Evolutionary conservation across 2,888 invertebrate species (phyloP).

Genomic region (Chydorus sphaericus): DNA sequence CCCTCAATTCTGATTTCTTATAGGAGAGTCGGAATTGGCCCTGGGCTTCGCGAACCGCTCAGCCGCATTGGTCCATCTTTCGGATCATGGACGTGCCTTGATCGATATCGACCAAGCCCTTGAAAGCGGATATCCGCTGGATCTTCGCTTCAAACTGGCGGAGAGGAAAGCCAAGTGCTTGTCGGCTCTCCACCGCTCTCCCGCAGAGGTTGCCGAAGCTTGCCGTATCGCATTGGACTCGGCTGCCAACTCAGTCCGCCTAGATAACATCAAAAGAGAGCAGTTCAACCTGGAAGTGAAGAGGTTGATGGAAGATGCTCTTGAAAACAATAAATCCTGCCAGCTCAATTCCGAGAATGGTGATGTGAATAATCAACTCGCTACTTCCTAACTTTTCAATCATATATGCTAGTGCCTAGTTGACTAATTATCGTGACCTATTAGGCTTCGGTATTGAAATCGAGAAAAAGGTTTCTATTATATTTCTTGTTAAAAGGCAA

Average conservation of each 20-base stretch:
- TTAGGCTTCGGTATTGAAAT: no score
- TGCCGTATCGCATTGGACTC: slow-evolving; percentile 42
- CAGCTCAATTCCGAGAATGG: no score
- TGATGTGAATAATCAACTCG: no score
- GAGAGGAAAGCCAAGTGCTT: slow-evolving; percentile 51
- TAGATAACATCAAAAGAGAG: slow-evolving; percentile 47
- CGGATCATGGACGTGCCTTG: slow-evolving; percentile 33
- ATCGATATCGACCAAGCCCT: slow-evolving; percentile 17
- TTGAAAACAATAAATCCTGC: no score
- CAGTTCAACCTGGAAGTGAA: slow-evolving; percentile 50
- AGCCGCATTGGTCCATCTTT: slow-evolving; percentile 29
- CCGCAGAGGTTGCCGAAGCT: slow-evolving; percentile 44
- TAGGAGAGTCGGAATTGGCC: slow-evolving; percentile 14
- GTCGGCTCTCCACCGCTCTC: slow-evolving; percentile 44
- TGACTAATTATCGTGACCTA: no score
- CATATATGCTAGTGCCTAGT: no score
- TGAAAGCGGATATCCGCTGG: slow-evolving; percentile 32
- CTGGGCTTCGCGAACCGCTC: slow-evolving; percentile 19
- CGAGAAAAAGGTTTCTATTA: no score
- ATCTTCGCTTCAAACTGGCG: slow-evolving; percentile 56
- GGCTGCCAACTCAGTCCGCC: slow-evolving; percentile 34
- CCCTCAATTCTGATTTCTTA: background rate
- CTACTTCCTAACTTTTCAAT: no score
- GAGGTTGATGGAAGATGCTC: slow-evolving; percentile 51
- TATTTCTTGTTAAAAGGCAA: no score